Conservation (phyloP, 2,113 vertebrate species). For the Recurvirostra avosetta region DNA sequence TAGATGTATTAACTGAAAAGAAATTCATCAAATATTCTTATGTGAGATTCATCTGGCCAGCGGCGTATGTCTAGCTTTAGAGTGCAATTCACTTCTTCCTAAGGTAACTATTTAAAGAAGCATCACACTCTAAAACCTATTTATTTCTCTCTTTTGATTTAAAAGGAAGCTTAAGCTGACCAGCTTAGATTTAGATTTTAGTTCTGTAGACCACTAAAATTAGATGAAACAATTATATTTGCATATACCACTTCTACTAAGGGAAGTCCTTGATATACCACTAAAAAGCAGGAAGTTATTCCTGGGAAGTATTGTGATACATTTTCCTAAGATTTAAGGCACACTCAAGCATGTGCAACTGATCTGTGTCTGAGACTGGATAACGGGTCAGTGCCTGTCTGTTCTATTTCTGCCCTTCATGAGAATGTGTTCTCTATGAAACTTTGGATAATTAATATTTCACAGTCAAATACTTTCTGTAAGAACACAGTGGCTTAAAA, state of each 20-base stretch:
- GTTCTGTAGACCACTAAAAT: background rate
- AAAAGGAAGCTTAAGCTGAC: background rate
- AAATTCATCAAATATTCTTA: background rate
- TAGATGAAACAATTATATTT: background rate
- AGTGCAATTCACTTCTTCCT: background rate
- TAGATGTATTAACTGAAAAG: background rate
- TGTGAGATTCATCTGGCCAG: background rate
- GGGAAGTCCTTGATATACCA: background rate
- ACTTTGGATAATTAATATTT: background rate
- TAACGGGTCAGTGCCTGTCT: background rate
- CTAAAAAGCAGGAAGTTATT: background rate
- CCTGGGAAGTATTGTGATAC: background rate
- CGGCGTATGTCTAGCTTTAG: background rate
- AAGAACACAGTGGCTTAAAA: background rate
- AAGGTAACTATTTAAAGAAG: background rate
- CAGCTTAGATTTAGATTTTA: background rate
- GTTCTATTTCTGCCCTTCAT: background rate
- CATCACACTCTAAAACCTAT: background rate
- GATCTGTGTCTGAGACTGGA: background rate
- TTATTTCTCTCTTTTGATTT: background rate
- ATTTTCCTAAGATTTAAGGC: background rate
- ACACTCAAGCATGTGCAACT: background rate
- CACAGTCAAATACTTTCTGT: background rate
- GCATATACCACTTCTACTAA: background rate
- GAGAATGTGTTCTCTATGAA: background rate